These are phyloP conservation scores for Campoletis raptor DNA, from an alignment of 2,888 invertebrate genomes.

Conservation along the genomic window DNA sequence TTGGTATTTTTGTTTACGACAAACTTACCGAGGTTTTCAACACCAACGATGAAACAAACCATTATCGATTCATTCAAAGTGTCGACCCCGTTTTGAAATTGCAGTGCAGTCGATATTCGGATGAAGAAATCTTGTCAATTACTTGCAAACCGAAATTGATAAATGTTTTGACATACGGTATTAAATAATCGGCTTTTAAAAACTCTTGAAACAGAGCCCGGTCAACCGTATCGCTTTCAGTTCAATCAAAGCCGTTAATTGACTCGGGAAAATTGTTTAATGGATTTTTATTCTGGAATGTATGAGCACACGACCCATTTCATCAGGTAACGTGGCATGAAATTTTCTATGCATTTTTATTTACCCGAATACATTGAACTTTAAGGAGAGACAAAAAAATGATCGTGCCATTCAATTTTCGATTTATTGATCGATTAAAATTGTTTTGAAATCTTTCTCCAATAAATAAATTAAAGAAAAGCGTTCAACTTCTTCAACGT, in stretches of 20 bases:
- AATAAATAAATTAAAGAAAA: not conserved
- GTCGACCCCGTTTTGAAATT: not conserved
- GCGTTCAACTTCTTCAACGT: not conserved
- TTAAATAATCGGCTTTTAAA: not conserved
- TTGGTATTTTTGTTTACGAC: not conserved
- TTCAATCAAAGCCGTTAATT: not conserved
- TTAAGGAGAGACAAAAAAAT: not conserved
- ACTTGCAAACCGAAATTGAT: not conserved
- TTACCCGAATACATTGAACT: not conserved
- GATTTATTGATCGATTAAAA: not conserved
- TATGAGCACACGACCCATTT: not conserved
- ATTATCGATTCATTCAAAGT: not conserved
- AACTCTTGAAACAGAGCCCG: not conserved
- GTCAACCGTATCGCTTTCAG: not conserved
- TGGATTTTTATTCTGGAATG: not conserved
- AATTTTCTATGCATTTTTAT: slow-evolving; percentile 9
- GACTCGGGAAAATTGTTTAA: not conserved
- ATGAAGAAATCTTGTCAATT: not conserved
- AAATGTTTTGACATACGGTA: not conserved
- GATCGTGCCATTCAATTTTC: not conserved
- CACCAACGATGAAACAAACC: not conserved
- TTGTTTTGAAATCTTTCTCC: not conserved
- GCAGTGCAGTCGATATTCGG: not conserved
- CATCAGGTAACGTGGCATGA: not conserved
- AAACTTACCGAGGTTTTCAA: not conserved